Evolutionary conservation across 1,140 invertebrate species (phyloP), one percentile per base, ranked within the genome.

Genomic region (Drosophila teissieri): DNA sequence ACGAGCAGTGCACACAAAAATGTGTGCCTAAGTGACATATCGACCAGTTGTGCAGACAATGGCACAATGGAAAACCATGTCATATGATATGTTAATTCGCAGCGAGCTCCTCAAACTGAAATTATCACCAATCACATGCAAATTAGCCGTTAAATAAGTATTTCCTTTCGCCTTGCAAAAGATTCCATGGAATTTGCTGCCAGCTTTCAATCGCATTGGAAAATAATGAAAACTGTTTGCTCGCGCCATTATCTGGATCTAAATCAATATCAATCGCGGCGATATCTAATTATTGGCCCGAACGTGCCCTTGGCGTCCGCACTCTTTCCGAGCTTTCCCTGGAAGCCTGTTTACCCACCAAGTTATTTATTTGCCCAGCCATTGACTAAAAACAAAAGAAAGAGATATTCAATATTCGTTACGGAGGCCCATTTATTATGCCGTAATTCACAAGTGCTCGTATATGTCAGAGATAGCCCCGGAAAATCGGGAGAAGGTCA

Each of bases 401-500:
- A 64, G 40, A 76, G 56, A 64, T 64, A 61, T 46, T 63, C 62
- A 73, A 76, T 57, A 82, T 73, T 80, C 77, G 65, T 54, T 77
- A 2, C 60, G 75, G 67, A 54, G 56, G 52, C 65, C 51, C 78
- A 81, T 85, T 86, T 70, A 69, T 81, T 86, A 64, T 73, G 52
- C 60, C 55, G 63, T 88, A 83, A 86, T 90, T 85, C 80, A 80
- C 72, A 80, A 90, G 68, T 85, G 77, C 72, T 80, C 64, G 57
- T 89, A 78, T 70, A 65, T 85, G 77, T 80, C 80, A 88, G 27
- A 70, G 84, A 90, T 88, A 91, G 76, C 51, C 61, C 46, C 24
- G 60, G 27, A 63, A 60, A 60, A 57, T 31, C 49, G 36, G 52
- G 67, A 52, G 57, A 70, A 70, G 68, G 68, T 70, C 52, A 57